These are phyloP conservation scores for Nothura maculosa DNA, from an alignment of 2,797 vertebrate species.

Conservation along the genomic window DNA sequence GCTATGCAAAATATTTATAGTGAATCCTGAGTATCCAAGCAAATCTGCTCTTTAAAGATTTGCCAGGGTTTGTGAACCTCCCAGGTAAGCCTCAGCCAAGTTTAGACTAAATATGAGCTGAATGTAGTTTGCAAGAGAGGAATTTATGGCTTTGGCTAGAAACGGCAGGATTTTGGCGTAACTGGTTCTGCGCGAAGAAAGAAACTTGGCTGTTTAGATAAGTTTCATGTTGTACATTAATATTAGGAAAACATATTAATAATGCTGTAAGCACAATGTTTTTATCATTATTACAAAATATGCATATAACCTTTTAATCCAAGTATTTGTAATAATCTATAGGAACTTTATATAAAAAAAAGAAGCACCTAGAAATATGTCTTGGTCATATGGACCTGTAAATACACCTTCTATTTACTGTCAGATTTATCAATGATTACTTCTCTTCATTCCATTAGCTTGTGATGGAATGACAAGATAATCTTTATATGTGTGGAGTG, in stretches of 20 bases:
- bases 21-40: neutral
- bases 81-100: conserved; percentile 31
- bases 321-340: neutral
- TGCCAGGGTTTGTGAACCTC: conserved; percentile 15
- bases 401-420: neutral
- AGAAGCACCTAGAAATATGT: neutral
- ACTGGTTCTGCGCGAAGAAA: neutral
- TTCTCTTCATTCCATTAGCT: neutral
- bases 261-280: neutral
- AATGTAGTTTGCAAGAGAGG: neutral
- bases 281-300: neutral
- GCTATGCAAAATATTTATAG: conserved; percentile 20
- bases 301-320: neutral
- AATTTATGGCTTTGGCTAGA: conserved; percentile 48
- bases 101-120: neutral
- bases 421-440: neutral
- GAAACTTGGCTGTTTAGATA: neutral
- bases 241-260: neutral
- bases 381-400: neutral
- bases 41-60: conserved; percentile 25
- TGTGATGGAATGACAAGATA: too few relatives aligned
- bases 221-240: neutral
- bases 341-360: neutral
- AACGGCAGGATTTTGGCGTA: conserved; percentile 30
- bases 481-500: neutral